A percentile compares a stretch with the other conserved stretches of the same genome.
phyloP scores from a whole-genome alignment of 2,113 vertebrate genomes.

The Syrmaticus mikado region DNA sequence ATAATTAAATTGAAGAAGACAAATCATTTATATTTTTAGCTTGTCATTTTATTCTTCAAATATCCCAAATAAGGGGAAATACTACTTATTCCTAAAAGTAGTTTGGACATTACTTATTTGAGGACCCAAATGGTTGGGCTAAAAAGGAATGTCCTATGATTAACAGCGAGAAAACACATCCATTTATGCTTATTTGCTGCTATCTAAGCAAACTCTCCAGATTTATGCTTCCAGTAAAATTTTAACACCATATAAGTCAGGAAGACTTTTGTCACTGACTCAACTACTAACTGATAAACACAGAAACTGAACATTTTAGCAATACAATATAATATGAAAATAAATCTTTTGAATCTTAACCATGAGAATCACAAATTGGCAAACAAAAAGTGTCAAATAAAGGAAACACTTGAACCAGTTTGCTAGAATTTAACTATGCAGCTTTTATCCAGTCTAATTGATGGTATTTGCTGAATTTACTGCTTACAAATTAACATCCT shows the following conservation, averaged over 20 bases:
- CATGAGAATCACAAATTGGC: neutral
- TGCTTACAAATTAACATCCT: neutral
- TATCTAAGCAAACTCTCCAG: neutral
- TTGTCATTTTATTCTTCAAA: neutral
- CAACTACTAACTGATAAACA: neutral
- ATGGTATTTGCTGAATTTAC: neutral
- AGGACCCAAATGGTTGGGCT: neutral
- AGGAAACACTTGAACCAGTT: neutral
- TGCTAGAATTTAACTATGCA: neutral
- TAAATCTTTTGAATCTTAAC: neutral
- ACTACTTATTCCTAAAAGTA: neutral
- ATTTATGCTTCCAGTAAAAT: conserved; percentile 33
- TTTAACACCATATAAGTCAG: conserved; percentile 18
- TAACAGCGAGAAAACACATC: neutral
- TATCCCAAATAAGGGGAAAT: conserved; percentile 1
- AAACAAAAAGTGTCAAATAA: neutral
- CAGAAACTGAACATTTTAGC: neutral
- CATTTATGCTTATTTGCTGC: neutral
- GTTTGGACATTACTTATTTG: neutral
- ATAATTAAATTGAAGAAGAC: neutral
- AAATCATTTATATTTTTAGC: neutral
- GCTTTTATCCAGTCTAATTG: neutral
- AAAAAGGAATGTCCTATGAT: neutral
- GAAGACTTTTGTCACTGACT: conserved; percentile 29
- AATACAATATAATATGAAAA: neutral